These are phyloP conservation scores for Psylliodes chrysocephalus DNA, from an alignment of 2,888 invertebrate genomes.

Conservation along the genomic window DNA sequence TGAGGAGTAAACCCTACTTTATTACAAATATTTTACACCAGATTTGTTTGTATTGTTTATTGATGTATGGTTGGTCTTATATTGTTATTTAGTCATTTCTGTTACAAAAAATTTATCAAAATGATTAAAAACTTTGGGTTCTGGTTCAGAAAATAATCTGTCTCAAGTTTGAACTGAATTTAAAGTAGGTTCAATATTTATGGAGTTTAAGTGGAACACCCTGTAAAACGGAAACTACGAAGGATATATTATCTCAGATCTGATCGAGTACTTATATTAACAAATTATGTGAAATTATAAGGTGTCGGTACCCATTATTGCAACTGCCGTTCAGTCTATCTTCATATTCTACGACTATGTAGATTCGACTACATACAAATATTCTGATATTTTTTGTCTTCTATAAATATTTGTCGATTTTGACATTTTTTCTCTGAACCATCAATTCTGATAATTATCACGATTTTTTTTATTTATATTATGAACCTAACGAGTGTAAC, in stretches of 20 bases:
- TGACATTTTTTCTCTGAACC: conserved; percentile 16
- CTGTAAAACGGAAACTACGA: background rate
- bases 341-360: conserved; percentile 39
- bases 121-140: no score
- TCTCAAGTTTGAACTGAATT: no score
- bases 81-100: no score
- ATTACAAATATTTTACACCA: no score
- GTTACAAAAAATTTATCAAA: no score
- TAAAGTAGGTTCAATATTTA: no score
- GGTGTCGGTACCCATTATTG: conserved; percentile 40
- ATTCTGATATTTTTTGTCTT: conserved; percentile 12
- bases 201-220: background rate
- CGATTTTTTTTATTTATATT: conserved; percentile 28
- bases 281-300: background rate
- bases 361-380: conserved; percentile 29
- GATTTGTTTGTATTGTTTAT: no score
- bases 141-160: no score
- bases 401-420: conserved; percentile 5
- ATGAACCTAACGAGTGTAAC: conserved; percentile 17
- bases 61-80: no score
- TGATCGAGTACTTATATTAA: background rate
- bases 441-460: conserved; percentile 34
- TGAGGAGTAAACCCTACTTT: no score
- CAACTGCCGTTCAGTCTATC: conserved; percentile 43
- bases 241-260: background rate